These are phyloP conservation scores for Beris morrisii DNA, from an alignment of 2,888 invertebrate genomes.

Conservation along the genomic window DNA sequence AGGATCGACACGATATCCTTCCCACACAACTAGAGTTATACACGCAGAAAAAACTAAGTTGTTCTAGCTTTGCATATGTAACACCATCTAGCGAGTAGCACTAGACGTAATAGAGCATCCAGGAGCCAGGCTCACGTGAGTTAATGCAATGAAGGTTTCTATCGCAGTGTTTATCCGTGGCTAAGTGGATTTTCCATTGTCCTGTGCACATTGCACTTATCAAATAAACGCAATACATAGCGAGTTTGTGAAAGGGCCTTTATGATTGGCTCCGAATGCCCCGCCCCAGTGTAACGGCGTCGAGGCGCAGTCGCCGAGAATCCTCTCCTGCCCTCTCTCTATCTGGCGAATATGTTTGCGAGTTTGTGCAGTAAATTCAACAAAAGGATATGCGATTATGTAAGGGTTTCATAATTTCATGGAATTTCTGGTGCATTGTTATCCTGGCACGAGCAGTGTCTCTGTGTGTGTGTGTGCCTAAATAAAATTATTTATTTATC, in stretches of 20 bases:
- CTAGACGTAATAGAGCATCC: background rate
- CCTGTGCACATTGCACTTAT: slow-evolving; percentile 37
- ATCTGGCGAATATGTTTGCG: slow-evolving; percentile 32
- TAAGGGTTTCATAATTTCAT: slow-evolving; percentile 38
- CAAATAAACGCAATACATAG: slow-evolving; percentile 38
- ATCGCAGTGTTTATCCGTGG: slow-evolving; percentile 28
- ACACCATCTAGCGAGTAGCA: background rate
- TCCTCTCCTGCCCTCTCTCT: slow-evolving; percentile 10
- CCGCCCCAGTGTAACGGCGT: slow-evolving; percentile 44
- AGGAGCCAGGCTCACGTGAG: slow-evolving; percentile 27
- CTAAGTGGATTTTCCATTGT: slow-evolving; percentile 43
- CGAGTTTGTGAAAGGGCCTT: slow-evolving; percentile 39
- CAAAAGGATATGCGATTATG: slow-evolving; percentile 36
- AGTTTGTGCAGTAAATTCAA: slow-evolving; percentile 35
- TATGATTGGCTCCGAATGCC: slow-evolving; percentile 45
- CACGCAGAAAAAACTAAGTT: background rate
- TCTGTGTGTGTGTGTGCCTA: slow-evolving; percentile 6
- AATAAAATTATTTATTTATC: slow-evolving; percentile 28
- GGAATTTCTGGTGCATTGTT: slow-evolving; percentile 38
- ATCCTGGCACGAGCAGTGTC: slow-evolving; percentile 21
- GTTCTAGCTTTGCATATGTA: background rate
- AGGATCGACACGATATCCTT: slow-evolving; percentile 25
- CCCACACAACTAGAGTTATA: background rate
- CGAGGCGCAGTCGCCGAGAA: slow-evolving; percentile 54
- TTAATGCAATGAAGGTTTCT: slow-evolving; percentile 32